Evolutionary conservation across 2,113 vertebrate species (phyloP).

Genomic region (Aegypius monachus): DNA sequence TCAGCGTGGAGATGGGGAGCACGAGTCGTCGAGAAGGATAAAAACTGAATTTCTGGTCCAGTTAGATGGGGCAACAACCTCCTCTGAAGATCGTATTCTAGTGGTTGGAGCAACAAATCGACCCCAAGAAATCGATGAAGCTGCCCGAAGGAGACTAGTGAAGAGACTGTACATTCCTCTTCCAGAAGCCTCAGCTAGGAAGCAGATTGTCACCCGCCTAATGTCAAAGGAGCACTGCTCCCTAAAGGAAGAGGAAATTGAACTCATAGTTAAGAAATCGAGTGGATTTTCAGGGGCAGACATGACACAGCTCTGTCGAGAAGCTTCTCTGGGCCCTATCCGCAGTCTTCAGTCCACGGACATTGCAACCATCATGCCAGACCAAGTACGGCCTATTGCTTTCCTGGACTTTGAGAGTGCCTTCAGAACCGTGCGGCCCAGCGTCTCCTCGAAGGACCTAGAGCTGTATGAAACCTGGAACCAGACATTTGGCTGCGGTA

Average conservation of each 20-base stretch:
- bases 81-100: constrained; percentile 90
- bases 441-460: constrained; percentile 86
- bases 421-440: constrained; percentile 86
- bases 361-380: constrained; percentile 85
- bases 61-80: constrained; percentile 91
- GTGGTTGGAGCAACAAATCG: constrained; percentile 96
- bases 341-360: constrained; percentile 85
- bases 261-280: constrained; percentile 75
- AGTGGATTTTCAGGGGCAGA: constrained; percentile 93
- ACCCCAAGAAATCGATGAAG: constrained; percentile 95
- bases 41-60: constrained; percentile 97
- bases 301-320: constrained; percentile 92
- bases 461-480: constrained; percentile 94
- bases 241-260: constrained; percentile 78
- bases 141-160: constrained; percentile 87
- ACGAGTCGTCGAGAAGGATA: constrained; percentile 92
- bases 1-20: constrained; percentile 92
- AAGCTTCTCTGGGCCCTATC: constrained; percentile 94
- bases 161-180: constrained; percentile 95
- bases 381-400: constrained; percentile 87
- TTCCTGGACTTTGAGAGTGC: constrained; percentile 88
- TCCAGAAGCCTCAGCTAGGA: constrained; percentile 83
- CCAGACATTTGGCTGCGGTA: constrained; percentile 89
- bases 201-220: constrained; percentile 84
- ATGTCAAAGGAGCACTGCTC: constrained; percentile 85